Percentiles rank a stretch among this genome's conserved stretches.
phyloP scores from a whole-genome alignment of 2,888 invertebrate species.

The Xylota segnis region DNA sequence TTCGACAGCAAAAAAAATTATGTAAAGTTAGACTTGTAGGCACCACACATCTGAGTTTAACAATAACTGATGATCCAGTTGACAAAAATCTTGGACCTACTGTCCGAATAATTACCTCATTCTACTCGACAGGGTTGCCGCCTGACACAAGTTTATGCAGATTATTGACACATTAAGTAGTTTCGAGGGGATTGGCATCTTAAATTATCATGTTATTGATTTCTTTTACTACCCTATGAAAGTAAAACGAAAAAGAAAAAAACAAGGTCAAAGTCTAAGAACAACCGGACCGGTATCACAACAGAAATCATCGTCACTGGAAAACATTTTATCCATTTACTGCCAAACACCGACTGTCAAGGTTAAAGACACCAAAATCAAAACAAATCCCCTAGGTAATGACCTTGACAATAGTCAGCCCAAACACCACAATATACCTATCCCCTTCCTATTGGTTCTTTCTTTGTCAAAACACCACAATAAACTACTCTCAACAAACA shows the following conservation, averaged over 20 bases:
- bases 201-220: background rate
- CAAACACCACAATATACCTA: background rate
- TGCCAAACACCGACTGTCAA: conserved; percentile 3
- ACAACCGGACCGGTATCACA: conserved; percentile 15
- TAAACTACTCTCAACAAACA: background rate
- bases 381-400: conserved; percentile 31
- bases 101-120: background rate
- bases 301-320: conserved; percentile 5
- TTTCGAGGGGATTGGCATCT: background rate
- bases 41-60: no score
- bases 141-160: background rate
- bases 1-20: no score
- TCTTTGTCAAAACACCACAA: background rate
- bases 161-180: background rate
- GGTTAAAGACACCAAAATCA: conserved; percentile 31
- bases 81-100: background rate
- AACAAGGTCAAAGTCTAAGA: conserved; percentile 7
- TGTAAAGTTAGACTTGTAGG: no score
- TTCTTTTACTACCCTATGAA: background rate
- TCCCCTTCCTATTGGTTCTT: background rate
- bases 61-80: no score
- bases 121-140: background rate
- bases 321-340: conserved; percentile 5
- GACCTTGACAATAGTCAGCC: conserved; percentile 19
- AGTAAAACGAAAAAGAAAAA: background rate